Evolutionary conservation across 2,113 vertebrate genomes (phyloP), one percentile per base, ranked within the genome.

Genomic region (Calyptommatus sinebrachiatus): DNA sequence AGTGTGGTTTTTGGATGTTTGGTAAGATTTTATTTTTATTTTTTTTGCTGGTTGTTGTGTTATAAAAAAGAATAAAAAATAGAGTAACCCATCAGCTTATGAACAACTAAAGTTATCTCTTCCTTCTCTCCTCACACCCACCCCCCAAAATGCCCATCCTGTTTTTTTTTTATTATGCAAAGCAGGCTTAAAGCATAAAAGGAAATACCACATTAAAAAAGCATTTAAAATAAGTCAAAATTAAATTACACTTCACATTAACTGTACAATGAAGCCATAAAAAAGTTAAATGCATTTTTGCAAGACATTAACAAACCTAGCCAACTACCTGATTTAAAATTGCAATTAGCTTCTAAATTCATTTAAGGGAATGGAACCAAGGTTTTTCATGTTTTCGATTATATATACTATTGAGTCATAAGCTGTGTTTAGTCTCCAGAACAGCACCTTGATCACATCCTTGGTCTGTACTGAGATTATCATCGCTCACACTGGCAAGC

Each of bases 241-340:
- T 77, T 83, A 77, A 78, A 83, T 67, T 78, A 6, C 69, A 26
- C 31, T 73, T 81, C 77, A 86, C 73, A 4, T 45, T 45, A 24
- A 73, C 50, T 22, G n/a, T 16, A 66, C 18, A 79, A 53, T 10
- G 7, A 84, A 67, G 12, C 35, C 35, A 68, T 10, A 67, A 67
- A 73, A 66, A 12, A n/a, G 14, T 77, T 72, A 84, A 86, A 68
- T 61, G 1, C n/a, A 11, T 8, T 88, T 82, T 80, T 48, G 22
- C 53, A 26, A 76, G 29, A 45, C 74, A 81, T 74, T 77, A 80
- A 6, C n/a, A 28, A 85, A 81, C 73, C 5, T 65, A 20, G 46
- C 69, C 7, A 85, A 84, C 73, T 78, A 78, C 79, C 53, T 83
- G 66, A 62, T 84, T 76, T 83, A 81, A 85, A 86, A 2, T 14